Evolutionary conservation across 1,140 invertebrate species (phyloP).

Genomic region (Brachionus angularis): DNA sequence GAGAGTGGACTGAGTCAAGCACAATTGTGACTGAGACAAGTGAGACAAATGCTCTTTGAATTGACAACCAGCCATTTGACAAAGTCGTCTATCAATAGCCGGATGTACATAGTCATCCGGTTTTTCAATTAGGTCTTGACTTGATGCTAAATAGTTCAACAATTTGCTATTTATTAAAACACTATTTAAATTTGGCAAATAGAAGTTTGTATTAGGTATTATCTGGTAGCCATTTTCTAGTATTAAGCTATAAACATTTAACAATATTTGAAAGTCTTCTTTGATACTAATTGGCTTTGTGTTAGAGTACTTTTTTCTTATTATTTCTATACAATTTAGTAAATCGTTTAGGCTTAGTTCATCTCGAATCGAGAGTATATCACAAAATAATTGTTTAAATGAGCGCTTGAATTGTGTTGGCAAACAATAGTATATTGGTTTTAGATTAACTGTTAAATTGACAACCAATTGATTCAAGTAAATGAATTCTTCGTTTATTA

Average conservation of each 20-base stretch:
- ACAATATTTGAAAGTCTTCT: slow-evolving; percentile 28
- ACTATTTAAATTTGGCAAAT: slow-evolving; percentile 1
- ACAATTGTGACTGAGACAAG: background rate
- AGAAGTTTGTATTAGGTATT: slow-evolving; percentile 24
- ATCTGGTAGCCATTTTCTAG: slow-evolving; percentile 21
- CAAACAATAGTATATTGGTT: slow-evolving; percentile 33
- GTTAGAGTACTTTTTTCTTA: slow-evolving; percentile 18
- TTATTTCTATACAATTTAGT: slow-evolving; percentile 2
- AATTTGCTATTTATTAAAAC: background rate
- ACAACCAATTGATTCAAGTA: background rate
- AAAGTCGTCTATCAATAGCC: slow-evolving; percentile 15
- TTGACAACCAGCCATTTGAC: slow-evolving; percentile 15
- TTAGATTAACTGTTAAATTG: slow-evolving; percentile 2
- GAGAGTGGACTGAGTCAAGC: background rate
- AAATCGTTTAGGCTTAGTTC: slow-evolving; percentile 15
- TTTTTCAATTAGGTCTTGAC: background rate
- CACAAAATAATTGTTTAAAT: background rate
- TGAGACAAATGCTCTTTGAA: background rate
- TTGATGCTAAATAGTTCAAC: background rate
- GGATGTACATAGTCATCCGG: slow-evolving; percentile 22
- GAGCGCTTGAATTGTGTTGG: background rate
- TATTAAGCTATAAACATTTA: slow-evolving; percentile 26
- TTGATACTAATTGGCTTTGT: background rate
- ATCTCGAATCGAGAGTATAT: background rate
- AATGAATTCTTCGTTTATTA: slow-evolving; percentile 34